Base-by-base conservation (phyloP, 2,113 vertebrate species). In the Phalacrocorax carbo region DNA sequence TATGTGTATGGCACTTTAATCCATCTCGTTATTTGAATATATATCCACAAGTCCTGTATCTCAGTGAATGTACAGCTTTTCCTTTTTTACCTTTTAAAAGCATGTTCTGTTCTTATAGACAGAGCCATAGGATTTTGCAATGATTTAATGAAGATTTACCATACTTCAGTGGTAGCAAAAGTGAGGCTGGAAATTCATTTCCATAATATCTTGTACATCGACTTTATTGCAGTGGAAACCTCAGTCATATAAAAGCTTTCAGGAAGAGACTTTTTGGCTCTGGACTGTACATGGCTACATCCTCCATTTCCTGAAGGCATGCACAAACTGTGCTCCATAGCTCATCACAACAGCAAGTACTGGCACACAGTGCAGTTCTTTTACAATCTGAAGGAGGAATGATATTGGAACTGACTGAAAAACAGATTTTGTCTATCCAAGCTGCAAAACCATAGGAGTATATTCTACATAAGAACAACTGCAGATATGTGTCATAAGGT, bases 241-340 rank as follows among this genome's bases (percentile, higher is more conserved):
- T 93, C 89, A 75, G 46, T 34, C 58, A 15, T 26, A 36, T 5
- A 88, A 55, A 21, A 92, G 27, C 14, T 81, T 91, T 60, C 36
- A 71, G 61, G 36, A 65, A 83, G 57, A 70, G 49, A 78, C 76
- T 82, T 90, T 88, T 95, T 97, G 91, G 89, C 91, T 94, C 72
- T 66, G 82, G 49, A 18, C 40, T 90, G 38, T 38, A 17, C 61
- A 71, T 30, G 78, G 72, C 52, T 86, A 18, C 34, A 16, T 82
- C 89, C 93, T 96, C 87, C 89, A 93, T 27, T 25, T 95, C 84
- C 87, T 96, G 71, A 51, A 97, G 90, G 64, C 71, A 93, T 55
- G 71, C 48, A 94, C 86, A 93, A 86, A 90, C 48, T 90, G 78
- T 88, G 89, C 77, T 96, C 78, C 81, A 94, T 20, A 95, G 32